These are phyloP conservation scores for Nettapus auritus DNA, from an alignment of 2,113 vertebrate genomes.

Conservation along the genomic window DNA sequence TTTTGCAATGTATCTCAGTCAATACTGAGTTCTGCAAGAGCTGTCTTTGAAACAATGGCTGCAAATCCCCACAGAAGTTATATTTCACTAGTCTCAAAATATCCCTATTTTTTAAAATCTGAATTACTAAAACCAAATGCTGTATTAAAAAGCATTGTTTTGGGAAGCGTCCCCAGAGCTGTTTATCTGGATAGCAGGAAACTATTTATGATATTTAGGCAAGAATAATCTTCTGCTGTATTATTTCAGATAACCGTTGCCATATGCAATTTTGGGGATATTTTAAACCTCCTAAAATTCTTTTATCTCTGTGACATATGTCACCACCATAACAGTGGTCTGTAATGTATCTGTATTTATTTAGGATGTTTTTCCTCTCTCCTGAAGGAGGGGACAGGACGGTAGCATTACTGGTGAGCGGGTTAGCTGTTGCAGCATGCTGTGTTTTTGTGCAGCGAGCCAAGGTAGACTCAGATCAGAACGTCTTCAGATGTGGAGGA, in stretches of 20 bases:
- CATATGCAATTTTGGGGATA: not conserved
- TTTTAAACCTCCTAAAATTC: slow-evolving; percentile 20
- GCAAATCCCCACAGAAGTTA: not conserved
- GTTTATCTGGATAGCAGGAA: not conserved
- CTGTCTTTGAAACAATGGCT: not conserved
- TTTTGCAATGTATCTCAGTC: not conserved
- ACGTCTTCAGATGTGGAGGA: not conserved
- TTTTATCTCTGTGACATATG: not conserved
- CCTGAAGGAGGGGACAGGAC: not conserved
- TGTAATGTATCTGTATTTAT: not conserved
- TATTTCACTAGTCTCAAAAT: not conserved
- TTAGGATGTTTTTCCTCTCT: not conserved
- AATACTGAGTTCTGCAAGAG: not conserved
- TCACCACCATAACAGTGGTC: not conserved
- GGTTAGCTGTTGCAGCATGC: not conserved
- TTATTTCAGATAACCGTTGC: not conserved
- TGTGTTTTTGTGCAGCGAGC: not conserved
- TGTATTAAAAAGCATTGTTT: not conserved
- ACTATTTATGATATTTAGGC: not conserved
- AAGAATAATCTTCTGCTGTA: not conserved
- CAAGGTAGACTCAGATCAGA: not conserved
- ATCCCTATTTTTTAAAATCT: not conserved
- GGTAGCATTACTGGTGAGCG: not conserved
- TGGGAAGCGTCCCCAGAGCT: not conserved
- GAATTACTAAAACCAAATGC: not conserved